Conservation (phyloP, 2,888 invertebrate genomes). For the Epistrophe eligans region DNA sequence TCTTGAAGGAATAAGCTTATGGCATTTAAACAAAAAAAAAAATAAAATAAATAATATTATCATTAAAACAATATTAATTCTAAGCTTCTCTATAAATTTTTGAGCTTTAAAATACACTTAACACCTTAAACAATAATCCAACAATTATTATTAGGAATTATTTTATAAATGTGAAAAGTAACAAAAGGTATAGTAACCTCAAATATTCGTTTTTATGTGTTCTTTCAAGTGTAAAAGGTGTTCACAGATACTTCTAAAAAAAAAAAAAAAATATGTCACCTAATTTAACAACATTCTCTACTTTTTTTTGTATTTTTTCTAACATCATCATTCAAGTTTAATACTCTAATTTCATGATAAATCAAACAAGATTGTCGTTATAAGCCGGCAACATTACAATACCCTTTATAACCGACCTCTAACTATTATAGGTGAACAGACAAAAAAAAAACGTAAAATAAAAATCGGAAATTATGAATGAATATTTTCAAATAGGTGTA, state of each 20-base stretch:
- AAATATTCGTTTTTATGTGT: background rate
- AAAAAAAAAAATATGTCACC: background rate
- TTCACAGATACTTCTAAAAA: background rate
- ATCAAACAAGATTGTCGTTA: constrained; percentile 46
- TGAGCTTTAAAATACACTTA: background rate
- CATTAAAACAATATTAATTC: no score
- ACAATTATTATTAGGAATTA: background rate
- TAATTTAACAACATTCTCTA: constrained; percentile 16
- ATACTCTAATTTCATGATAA: constrained; percentile 67
- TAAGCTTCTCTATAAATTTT: no score
- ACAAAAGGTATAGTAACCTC: background rate
- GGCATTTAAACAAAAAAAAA: no score
- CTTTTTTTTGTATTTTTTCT: background rate
- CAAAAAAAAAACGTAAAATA: background rate
- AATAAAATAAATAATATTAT: no score
- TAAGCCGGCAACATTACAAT: background rate
- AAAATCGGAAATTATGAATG: constrained; percentile 35
- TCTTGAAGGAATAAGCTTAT: background rate
- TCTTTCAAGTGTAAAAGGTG: background rate
- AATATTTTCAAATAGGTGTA: constrained; percentile 15
- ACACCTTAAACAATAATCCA: background rate
- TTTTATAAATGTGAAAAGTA: background rate
- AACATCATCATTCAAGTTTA: constrained; percentile 46
- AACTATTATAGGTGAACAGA: background rate
- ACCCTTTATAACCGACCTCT: background rate